Evolutionary conservation across 2,797 vertebrate species (phyloP).

Genomic region (Clarias fuscus): DNA sequence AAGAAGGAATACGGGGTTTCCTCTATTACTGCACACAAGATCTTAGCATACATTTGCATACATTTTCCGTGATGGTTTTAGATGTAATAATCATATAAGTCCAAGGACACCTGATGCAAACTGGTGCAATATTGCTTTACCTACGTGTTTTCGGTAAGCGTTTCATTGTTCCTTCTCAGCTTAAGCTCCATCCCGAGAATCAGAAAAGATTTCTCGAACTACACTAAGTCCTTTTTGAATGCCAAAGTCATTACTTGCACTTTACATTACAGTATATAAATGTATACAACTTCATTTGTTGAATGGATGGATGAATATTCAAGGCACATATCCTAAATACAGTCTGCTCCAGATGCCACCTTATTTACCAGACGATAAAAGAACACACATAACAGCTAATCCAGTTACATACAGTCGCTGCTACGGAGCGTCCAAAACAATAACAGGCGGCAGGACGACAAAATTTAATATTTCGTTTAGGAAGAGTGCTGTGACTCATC

Average conservation of each 20-base stretch:
- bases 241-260: not conserved
- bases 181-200: not conserved
- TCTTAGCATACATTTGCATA: constrained; percentile 29
- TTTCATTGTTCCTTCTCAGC: not conserved
- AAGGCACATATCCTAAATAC: not conserved
- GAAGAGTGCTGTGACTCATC: constrained; percentile 19
- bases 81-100: constrained; percentile 2
- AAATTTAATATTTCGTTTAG: constrained; percentile 9
- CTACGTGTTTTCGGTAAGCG: not conserved
- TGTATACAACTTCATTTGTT: not conserved
- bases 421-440: not conserved
- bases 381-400: constrained; percentile 21
- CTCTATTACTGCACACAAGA: not conserved
- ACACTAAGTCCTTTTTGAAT: not conserved
- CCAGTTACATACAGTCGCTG: constrained; percentile 24
- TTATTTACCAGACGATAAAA: constrained; percentile 31
- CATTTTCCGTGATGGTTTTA: not conserved
- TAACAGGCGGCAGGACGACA: constrained; percentile 11
- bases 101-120: not conserved
- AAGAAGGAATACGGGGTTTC: not conserved
- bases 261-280: too few species aligned
- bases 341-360: constrained; percentile 24
- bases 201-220: not conserved
- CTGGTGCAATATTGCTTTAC: not conserved
- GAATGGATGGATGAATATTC: not conserved